Base-by-base conservation (phyloP, 1,140 invertebrate species). In the Diachasmimorpha longicaudata region DNA sequence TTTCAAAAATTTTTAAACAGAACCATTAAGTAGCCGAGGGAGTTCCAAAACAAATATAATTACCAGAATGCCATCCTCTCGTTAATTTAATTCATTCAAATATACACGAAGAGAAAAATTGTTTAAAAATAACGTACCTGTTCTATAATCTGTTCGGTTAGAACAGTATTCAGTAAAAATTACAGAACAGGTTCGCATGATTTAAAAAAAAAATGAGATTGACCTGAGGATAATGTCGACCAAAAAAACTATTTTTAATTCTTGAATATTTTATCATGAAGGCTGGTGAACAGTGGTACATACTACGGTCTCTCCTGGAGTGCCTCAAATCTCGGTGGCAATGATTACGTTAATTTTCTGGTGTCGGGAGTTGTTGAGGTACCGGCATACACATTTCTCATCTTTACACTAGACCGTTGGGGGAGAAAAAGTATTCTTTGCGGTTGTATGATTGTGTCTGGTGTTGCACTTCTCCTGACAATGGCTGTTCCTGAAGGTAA, bases 281-380 rank as follows among this genome's bases (percentile, higher is more conserved):
- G 93, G 94, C 92, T 95, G 81, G 93, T 94, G 13, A 94, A 93
- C 82, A 93, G 93, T 69, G 92, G 93, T 52, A 93, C 95, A 6
- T 96, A 96, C 84, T 96, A 96, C 80, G 95, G 94, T 0, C 84
- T 96, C 4, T 95, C 95, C 0, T 94, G 95, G 91, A 95, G 94
- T 81, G 93, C 94, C 1, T 93, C 92, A 36, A 93, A 93, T 81
- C 90, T 96, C 46, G 93, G 92, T 21, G 93, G 92, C 19, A 93
- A 95, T 82, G 91, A 92, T 39, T 94, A 94, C 74, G 77, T 95
- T 8, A 96, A 95, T 83, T 96, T 96, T 85, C 85, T 94, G 0
- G 92, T 96, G 76, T 92, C 92, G 16, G 95, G 93, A 0, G 84
- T 92, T 10, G 94, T 96, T 0, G 95, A 96, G 87, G 90, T 95